These are phyloP conservation scores for Theonella swinhoei DNA, from an alignment of 37 sponge, comb jelly and placozoan genomes.

Conservation along the genomic window DNA sequence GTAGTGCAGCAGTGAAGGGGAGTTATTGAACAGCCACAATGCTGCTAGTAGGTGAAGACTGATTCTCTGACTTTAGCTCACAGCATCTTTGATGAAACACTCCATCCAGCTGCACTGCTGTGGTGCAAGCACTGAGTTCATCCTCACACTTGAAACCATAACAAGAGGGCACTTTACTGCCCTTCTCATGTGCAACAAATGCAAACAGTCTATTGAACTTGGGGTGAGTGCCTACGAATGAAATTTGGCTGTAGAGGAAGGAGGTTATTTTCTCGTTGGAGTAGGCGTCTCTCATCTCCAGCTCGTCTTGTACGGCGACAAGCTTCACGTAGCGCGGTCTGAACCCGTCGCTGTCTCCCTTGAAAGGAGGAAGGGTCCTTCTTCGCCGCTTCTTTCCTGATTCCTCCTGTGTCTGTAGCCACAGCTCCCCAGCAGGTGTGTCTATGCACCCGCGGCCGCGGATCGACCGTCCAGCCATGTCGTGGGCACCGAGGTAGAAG, in stretches of 20 bases:
- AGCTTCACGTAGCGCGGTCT: slow-evolving; percentile 55
- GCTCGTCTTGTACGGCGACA: slow-evolving; percentile 18
- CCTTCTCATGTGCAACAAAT: slow-evolving; percentile 48
- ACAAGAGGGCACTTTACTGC: slow-evolving; percentile 37
- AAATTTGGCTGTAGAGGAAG: slow-evolving; percentile 48
- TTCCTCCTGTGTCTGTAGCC: slow-evolving; percentile 56
- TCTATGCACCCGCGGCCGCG: slow-evolving; percentile 71
- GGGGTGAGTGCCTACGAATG: slow-evolving; percentile 68
- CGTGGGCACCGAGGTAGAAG: slow-evolving; percentile 75
- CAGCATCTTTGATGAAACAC: slow-evolving; percentile 47
- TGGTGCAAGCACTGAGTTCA: slow-evolving; percentile 10
- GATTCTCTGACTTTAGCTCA: slow-evolving; percentile 2
- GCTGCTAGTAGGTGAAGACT: not conserved
- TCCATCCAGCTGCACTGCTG: slow-evolving; percentile 32
- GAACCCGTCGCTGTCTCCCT: not conserved
- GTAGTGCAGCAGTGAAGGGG: too few relatives aligned
- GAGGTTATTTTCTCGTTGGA: slow-evolving; percentile 13
- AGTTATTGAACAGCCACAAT: too few relatives aligned
- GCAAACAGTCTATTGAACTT: slow-evolving; percentile 57
- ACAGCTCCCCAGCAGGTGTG: slow-evolving; percentile 46
- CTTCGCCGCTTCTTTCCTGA: slow-evolving; percentile 11
- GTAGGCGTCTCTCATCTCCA: slow-evolving; percentile 44
- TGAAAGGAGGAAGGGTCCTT: not conserved
- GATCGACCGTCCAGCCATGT: slow-evolving; percentile 61
- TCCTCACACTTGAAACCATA: slow-evolving; percentile 78